Conservation (phyloP, 2,888 invertebrate genomes). For the Cenopis cana region DNA sequence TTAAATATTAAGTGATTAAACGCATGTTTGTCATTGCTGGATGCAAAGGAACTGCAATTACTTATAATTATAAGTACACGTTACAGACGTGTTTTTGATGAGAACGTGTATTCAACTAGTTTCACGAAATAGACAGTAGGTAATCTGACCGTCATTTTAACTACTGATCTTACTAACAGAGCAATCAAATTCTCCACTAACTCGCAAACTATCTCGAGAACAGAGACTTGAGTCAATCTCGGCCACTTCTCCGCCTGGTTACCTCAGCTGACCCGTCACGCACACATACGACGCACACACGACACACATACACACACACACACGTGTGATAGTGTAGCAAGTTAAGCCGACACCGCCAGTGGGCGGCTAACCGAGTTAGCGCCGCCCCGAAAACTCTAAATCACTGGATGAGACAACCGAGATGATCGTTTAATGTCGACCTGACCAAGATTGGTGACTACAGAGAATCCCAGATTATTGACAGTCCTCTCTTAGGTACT, state of each 20-base stretch:
- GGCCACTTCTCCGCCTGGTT: conserved; percentile 9
- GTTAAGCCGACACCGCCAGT: conserved; percentile 33
- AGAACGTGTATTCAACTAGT: not conserved
- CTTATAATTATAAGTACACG: too few species aligned
- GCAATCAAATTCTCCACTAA: not conserved
- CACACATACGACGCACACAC: too few species aligned
- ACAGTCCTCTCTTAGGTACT: not conserved
- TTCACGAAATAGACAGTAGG: not conserved
- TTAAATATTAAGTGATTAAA: too few species aligned
- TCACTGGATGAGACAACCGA: conserved; percentile 18
- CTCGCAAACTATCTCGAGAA: not conserved
- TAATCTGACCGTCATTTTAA: not conserved
- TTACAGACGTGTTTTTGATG: not conserved
- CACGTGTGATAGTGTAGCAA: conserved; percentile 5
- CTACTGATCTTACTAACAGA: not conserved
- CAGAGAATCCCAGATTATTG: too few species aligned
- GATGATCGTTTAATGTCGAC: not conserved
- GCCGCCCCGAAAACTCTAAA: conserved; percentile 14
- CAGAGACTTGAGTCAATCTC: conserved; percentile 10
- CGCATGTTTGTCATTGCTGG: too few species aligned
- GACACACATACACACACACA: not conserved
- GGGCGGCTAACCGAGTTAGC: conserved; percentile 40
- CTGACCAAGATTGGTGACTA: too few species aligned
- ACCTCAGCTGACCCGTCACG: not conserved
- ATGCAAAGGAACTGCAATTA: too few species aligned